phyloP scores from a whole-genome alignment of 2,113 vertebrate genomes.

The Guaruba guarouba region DNA sequence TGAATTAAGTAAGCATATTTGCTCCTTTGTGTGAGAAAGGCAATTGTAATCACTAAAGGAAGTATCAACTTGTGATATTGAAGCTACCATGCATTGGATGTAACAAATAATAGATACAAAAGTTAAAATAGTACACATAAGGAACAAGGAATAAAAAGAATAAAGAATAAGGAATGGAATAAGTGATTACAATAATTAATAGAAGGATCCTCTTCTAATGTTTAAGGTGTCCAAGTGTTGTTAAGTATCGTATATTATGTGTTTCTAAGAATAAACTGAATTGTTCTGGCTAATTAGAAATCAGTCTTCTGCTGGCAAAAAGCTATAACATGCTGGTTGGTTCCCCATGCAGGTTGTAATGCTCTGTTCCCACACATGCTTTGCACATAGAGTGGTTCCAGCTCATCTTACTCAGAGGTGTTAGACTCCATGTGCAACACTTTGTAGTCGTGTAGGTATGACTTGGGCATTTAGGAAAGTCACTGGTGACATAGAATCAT shows the following conservation, averaged over 20 bases:
- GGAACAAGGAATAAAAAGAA: background rate
- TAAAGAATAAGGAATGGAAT: background rate
- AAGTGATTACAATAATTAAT: background rate
- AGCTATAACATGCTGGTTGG: background rate
- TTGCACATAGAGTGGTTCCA: rapidly evolving
- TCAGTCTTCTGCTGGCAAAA: background rate
- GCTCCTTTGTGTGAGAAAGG: background rate
- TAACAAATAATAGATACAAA: background rate
- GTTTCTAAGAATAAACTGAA: background rate
- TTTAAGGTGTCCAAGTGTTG: background rate
- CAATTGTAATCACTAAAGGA: background rate
- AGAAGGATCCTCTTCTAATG: background rate
- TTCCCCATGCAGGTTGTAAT: background rate
- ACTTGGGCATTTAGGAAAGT: background rate
- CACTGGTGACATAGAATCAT: background rate
- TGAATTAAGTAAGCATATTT: background rate
- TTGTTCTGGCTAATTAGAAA: background rate
- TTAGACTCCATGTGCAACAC: background rate
- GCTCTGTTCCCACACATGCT: rapidly evolving
- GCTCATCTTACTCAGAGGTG: too few relatives aligned
- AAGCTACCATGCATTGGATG: background rate
- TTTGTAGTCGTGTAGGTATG: background rate
- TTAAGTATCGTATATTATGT: background rate
- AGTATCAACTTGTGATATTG: background rate
- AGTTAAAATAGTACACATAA: background rate